These are phyloP conservation scores for Lanistes nyassanus DNA, from an alignment of 1,140 invertebrate genomes.

Conservation along the genomic window DNA sequence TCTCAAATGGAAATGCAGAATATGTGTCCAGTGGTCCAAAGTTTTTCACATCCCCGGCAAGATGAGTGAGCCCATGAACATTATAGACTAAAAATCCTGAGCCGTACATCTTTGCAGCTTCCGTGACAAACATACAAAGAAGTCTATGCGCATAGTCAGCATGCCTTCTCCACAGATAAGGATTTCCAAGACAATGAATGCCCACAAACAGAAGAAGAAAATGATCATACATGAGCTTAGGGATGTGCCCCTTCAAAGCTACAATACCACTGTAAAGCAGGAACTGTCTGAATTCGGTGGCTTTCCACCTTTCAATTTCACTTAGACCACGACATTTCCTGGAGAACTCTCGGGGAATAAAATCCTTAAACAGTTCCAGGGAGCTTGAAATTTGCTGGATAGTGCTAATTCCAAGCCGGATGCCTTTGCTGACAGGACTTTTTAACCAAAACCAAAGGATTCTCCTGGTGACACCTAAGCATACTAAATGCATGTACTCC, in stretches of 20 bases:
- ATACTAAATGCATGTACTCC: conserved; percentile 67
- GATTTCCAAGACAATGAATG: conserved; percentile 53
- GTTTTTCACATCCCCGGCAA: conserved; percentile 63
- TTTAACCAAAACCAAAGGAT: conserved; percentile 53
- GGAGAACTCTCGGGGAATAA: conserved; percentile 62
- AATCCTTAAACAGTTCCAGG: conserved; percentile 25
- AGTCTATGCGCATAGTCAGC: conserved; percentile 51
- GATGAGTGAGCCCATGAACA: conserved; percentile 63
- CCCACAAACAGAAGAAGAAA: conserved; percentile 63
- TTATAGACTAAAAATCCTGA: conserved; percentile 60
- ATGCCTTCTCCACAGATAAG: conserved; percentile 24
- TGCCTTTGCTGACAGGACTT: conserved; percentile 20
- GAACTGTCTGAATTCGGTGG: conserved; percentile 68
- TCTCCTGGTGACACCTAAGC: conserved; percentile 63
- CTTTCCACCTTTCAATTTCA: conserved; percentile 66
- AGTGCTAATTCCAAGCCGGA: conserved; percentile 5
- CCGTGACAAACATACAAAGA: conserved; percentile 54
- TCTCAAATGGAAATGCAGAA: conserved; percentile 69
- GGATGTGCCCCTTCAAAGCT: conserved; percentile 56
- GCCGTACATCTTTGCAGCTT: conserved; percentile 50
- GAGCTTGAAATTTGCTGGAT: conserved; percentile 33
- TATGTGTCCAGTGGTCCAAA: conserved; percentile 64
- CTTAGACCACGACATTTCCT: conserved; percentile 61
- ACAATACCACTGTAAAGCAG: conserved; percentile 66
- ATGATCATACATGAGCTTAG: conserved; percentile 59